Base-by-base conservation (phyloP, 2,113 vertebrate species). In the Charadrius vociferus region DNA sequence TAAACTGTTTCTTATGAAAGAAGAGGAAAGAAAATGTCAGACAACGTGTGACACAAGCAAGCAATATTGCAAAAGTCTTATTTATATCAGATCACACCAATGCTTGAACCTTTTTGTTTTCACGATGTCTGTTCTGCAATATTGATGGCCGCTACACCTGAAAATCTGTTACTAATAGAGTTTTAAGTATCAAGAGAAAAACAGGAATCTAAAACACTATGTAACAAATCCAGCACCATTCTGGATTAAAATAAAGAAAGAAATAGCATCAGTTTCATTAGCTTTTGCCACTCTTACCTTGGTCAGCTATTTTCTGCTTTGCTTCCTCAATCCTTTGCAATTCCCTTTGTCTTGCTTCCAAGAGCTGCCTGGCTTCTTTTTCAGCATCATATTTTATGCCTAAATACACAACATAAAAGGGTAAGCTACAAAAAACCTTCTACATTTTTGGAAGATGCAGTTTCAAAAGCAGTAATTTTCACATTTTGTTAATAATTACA, bases 281-380 rank as follows among this genome's bases (percentile, higher is more conserved):
- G 32, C 5, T 91, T 75, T 45, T 66, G 53, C 47, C 61, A 92
- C n/a, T 63, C 85, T 97, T 98, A 99, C 99, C 99, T 99, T 98
- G 97, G 86, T 99, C 98, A 53, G 99, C 99, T 94, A 99, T 99
- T 98, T 99, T 99, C 89, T 98, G 98, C 91, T 99, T 99, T 89
- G 99, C 99, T 88, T 99, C 99, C 95, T 99, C 99, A 97, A 99
- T 99, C 91, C 99, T 98, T 97, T 99, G 99, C 59, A 99, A 97
- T 96, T 99, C 99, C 37, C 98, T 98, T 94, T 99, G 99, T 59
- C 99, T 99, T 96, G 98, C 97, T 97, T 99, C 99, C 85, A 99
- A 97, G 10, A 98, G 97, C 56, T 99, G 99, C 59, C 98, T 99
- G 90, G 99, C 99, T 98, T 99, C 99, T 96, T 99, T 99, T 94